Base-by-base conservation (phyloP, 2,888 invertebrate species). In the Cephus sareptanus region DNA sequence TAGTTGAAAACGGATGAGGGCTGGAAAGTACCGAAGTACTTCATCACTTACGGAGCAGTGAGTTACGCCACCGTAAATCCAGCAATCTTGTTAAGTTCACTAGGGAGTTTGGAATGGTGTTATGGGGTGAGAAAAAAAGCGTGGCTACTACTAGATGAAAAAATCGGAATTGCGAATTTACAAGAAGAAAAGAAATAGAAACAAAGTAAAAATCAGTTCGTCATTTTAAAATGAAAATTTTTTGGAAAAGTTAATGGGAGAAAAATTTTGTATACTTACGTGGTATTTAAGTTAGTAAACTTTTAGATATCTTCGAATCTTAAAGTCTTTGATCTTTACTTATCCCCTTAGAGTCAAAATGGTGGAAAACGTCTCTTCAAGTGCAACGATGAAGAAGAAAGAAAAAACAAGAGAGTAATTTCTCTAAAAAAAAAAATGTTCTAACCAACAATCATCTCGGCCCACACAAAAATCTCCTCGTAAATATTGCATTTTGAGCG, bases 61-160 rank as follows among this genome's bases (percentile, higher is more conserved):
- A 85, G 81, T 84, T 85, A 83, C 81, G 82, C 75, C 83, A 77
- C 80, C 81, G 81, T 83, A 83, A 82, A 84, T 85, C 83, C 83
- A 79, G 81, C 84, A 83, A 84, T 86, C 85, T 84, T 84, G 84
- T 86, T 86, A 84, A 81, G 83, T 81, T 79, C 71, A 31, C 71
- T 33, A 33, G 31, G 31, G 71, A 71, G 31, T 71, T 71, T 33
- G 71, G 23, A 71, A 71, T 71, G 71, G 13, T 30, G 71, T 71
- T 71, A 31, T 71, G 40, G 40, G 40, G 23, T 15, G 40, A 23
- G 23, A 23, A 56, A 56, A 40, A 56, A 56, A 23, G 15, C 15
- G 23, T 9, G 4, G 15, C 23, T 23, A 23, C 40, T 23, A 9
- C 23, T 23, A 23, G 40, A 56, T 56, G 40, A 56, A 56, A 56